Evolutionary conservation across 2,888 invertebrate genomes (phyloP).

Genomic region (Chirona hameri): DNA sequence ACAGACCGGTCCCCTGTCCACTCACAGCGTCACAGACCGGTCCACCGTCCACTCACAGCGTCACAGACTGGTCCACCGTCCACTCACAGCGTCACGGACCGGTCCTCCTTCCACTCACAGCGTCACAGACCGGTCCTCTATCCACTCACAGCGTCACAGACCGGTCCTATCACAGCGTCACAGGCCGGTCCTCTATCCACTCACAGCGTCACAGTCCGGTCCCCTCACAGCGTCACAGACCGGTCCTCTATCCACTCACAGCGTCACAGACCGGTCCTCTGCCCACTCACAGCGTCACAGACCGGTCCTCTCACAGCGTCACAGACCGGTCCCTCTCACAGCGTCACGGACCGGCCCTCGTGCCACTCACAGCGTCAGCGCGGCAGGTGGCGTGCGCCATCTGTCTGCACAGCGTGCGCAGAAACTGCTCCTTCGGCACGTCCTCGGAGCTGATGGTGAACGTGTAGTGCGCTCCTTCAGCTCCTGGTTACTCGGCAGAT

Average conservation of each 20-base stretch:
- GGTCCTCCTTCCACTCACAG: too few relatives aligned
- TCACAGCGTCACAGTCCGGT: conserved; percentile 64
- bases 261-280: too few relatives aligned
- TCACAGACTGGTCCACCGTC: background rate
- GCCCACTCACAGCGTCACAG: background rate
- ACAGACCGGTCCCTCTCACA: too few relatives aligned
- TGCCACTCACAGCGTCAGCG: conserved; percentile 70
- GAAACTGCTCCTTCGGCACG: conserved; percentile 67
- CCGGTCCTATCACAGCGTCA: too few relatives aligned
- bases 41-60: too few relatives aligned
- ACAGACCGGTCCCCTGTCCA: background rate
- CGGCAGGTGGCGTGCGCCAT: conserved; percentile 90
- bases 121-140: background rate
- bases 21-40: conserved; percentile 64
- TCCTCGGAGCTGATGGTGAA: conserved; percentile 82
- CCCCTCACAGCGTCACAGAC: too few relatives aligned
- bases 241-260: too few relatives aligned
- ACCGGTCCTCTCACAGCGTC: background rate
- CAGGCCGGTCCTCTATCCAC: background rate
- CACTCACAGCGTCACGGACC: conserved; percentile 64
- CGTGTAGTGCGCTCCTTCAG: conserved; percentile 81
- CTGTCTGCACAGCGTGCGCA: conserved; percentile 78
- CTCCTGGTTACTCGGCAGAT: conserved; percentile 82
- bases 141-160: conserved; percentile 64
- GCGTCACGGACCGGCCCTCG: background rate